Conservation (phyloP, 1,140 invertebrate genomes). For the Aphelinus certus region DNA sequence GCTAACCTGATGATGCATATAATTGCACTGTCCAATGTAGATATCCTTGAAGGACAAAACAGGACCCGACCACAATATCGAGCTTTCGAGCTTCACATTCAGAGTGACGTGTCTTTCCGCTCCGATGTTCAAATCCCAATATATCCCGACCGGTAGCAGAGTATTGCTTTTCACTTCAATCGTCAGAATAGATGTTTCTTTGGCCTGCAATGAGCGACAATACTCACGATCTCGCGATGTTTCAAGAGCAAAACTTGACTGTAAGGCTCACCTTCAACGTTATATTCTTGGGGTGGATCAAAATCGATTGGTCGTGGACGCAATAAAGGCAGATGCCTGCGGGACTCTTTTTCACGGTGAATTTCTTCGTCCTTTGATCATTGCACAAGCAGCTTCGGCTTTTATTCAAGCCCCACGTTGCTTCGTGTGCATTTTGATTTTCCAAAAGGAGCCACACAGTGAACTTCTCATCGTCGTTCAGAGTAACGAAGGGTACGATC, state of each 20-base stretch:
- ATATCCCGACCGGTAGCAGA: slow-evolving; percentile 29
- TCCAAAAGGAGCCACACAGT: slow-evolving; percentile 48
- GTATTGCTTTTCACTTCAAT: slow-evolving; percentile 35
- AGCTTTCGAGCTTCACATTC: slow-evolving; percentile 41
- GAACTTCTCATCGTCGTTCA: slow-evolving; percentile 43
- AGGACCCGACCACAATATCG: slow-evolving; percentile 35
- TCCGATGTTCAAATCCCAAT: slow-evolving; percentile 50
- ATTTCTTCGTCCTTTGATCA: slow-evolving; percentile 39
- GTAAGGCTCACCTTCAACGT: slow-evolving; percentile 42
- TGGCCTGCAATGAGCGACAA: not conserved
- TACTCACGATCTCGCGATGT: too few relatives aligned
- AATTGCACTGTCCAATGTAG: slow-evolving; percentile 42
- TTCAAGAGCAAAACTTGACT: too few relatives aligned
- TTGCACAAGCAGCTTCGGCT: slow-evolving; percentile 47
- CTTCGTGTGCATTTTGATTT: slow-evolving; percentile 41
- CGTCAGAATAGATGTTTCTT: slow-evolving; percentile 29
- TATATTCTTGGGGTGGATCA: slow-evolving; percentile 43
- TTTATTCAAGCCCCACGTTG: slow-evolving; percentile 45
- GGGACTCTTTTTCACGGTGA: slow-evolving; percentile 28
- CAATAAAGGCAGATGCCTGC: slow-evolving; percentile 41
- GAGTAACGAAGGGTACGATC: slow-evolving; percentile 37
- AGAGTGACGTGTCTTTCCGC: slow-evolving; percentile 52
- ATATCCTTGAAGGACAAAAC: slow-evolving; percentile 45
- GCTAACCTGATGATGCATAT: slow-evolving; percentile 20
- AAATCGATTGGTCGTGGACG: slow-evolving; percentile 43